Evolutionary conservation across 2,797 vertebrate species (phyloP), one percentile per base, ranked within the genome.

Genomic region (Epinephelus malabaricus): DNA sequence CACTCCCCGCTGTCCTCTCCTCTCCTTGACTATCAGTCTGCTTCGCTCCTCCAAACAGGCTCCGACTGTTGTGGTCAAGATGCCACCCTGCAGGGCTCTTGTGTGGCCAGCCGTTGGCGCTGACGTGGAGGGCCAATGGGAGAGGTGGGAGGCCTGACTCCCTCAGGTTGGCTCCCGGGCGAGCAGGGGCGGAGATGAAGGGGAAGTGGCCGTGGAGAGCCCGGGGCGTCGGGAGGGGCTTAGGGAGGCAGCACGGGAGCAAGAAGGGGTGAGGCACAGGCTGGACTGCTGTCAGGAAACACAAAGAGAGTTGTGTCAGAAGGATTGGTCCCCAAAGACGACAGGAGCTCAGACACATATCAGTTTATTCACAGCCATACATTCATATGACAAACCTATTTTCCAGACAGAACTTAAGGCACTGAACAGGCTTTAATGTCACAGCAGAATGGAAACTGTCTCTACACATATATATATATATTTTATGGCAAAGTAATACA

Each of bases 171-270:
- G 62, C 34, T 25, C 84, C 89, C 0, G 83, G 83, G 60, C 73
- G 53, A 8, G 85, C 78, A 1, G 86, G 87, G 34, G 63, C 23
- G 2, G 88, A 78, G 65, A 89, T 55, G 70, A 89, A 73, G 62
- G 94, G 88, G 56, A 88, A 69, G 59, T 88, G 80, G 46, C 73
- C 38, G 18, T 89, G 89, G 66, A 92, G 73, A n/a, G 89, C 34
- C 49, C 76, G 89, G 1, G 89, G 77, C 6, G 77, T 78, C 1
- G 88, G 82, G 67, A 93, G 27, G 14, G 90, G 82, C 74, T 94
- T 94, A 0, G 94, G 94, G 51, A 94, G 84, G 83, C 88, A 93
- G 87, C 88, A 94, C 0, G 95, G 93, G 40, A 94, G 88, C 55
- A 95, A 7, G 76, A 94, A 77, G 72, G 94, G 93, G 63, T 89